Percentiles rank a stretch among this genome's conserved stretches.
phyloP scores from a whole-genome alignment of 2,888 invertebrate species.

The Odiellus spinosus region DNA sequence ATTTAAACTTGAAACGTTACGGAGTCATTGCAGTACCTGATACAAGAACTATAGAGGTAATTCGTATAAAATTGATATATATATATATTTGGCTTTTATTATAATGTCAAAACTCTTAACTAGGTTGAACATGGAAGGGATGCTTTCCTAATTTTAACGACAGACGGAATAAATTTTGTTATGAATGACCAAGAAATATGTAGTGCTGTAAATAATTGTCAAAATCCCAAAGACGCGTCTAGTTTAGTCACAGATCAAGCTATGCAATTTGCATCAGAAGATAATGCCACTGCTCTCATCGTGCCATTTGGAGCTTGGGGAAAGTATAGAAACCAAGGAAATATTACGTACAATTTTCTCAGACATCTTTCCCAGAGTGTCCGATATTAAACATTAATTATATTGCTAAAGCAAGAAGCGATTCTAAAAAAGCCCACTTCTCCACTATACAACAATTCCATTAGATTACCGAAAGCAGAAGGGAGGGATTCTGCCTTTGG shows the following conservation, averaged over 20 bases:
- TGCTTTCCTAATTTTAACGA: conserved; percentile 34
- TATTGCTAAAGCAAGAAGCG: too few relatives aligned
- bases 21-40: conserved; percentile 36
- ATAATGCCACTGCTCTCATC: conserved; percentile 35
- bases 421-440: too few relatives aligned
- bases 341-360: conserved; percentile 17
- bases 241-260: conserved; percentile 34
- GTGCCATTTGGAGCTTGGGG: conserved; percentile 38
- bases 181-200: conserved; percentile 35
- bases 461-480: too few relatives aligned
- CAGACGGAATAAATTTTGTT: conserved; percentile 36
- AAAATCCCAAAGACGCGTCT: conserved; percentile 33
- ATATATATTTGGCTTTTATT: background rate
- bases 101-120: conserved; percentile 9
- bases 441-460: too few relatives aligned
- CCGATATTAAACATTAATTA: conserved; percentile 16
- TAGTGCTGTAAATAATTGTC: conserved; percentile 31
- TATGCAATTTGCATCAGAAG: conserved; percentile 36
- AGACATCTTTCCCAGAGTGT: conserved; percentile 17
- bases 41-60: conserved; percentile 29
- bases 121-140: conserved; percentile 36
- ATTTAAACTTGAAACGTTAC: conserved; percentile 34
- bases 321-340: conserved; percentile 17
- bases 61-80: too few relatives aligned
- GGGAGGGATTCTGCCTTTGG: too few relatives aligned